Percentiles rank a stretch among this genome's conserved stretches.
Evolutionary conservation across 2,113 vertebrate species (phyloP).

Genomic region (Natator depressus): DNA sequence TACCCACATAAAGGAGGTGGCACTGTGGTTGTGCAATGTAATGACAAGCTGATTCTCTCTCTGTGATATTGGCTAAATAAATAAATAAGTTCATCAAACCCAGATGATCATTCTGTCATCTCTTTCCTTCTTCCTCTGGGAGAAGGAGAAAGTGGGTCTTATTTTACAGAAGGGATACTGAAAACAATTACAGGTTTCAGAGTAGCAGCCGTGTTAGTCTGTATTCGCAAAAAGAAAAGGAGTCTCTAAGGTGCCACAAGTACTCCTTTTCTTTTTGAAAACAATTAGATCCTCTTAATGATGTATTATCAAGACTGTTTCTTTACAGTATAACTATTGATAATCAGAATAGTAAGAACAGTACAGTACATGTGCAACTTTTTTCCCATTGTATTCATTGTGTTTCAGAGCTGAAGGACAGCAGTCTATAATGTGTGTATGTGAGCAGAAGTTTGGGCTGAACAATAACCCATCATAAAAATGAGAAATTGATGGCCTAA

Average conservation of each 20-base stretch:
- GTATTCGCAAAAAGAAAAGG: no score
- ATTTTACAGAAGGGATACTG: not conserved
- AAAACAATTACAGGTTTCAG: not conserved
- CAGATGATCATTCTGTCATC: slow-evolving; percentile 44
- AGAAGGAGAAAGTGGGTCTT: not conserved
- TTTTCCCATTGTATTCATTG: not conserved
- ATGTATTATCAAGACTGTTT: not conserved
- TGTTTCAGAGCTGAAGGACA: not conserved
- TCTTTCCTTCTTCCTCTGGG: slow-evolving; percentile 5
- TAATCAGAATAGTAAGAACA: not conserved
- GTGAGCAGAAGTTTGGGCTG: not conserved
- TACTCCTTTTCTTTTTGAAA: not conserved
- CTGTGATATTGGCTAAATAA: slow-evolving; percentile 65
- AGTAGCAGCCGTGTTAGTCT: no score
- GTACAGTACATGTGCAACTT: not conserved
- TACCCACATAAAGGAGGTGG: slow-evolving; percentile 68
- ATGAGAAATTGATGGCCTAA: not conserved
- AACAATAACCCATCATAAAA: not conserved
- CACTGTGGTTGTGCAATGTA: slow-evolving; percentile 62
- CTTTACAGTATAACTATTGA: not conserved
- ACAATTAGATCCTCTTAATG: not conserved
- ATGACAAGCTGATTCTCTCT: slow-evolving; percentile 58
- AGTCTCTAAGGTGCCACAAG: no score
- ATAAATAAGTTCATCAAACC: slow-evolving; percentile 60
- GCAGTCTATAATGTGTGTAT: not conserved